Base-by-base conservation (phyloP, 2,888 invertebrate species). In the Lycia hirtaria region DNA sequence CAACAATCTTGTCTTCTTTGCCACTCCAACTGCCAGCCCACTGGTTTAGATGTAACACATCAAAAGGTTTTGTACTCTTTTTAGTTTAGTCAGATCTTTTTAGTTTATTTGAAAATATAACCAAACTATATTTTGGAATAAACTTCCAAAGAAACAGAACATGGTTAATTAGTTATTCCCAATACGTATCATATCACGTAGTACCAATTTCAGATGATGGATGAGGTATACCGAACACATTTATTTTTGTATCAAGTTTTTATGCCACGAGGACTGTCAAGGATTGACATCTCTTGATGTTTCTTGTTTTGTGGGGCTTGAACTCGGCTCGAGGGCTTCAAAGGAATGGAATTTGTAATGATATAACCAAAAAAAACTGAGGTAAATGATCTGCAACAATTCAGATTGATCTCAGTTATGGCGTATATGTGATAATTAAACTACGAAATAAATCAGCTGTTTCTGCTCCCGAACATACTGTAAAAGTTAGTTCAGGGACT, bases 181-280 rank as follows among this genome's bases (percentile, higher is more conserved):
- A 45, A 69, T 66, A 64, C 55, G 56, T 62, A n/a, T n/a, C n/a
- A n/a, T n/a, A n/a, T n/a, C n/a, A n/a, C n/a, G n/a, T n/a, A n/a
- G n/a, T n/a, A 60, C 56, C 64, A 59, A 68, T 62, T 67, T 68
- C 65, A 64, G 62, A 71, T 79, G 76, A 79, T 79, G 71, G 75
- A 79, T 76, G 72, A 65, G 61, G 66, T 71, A 67, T 69, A 68
- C 68, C 55, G 56, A 71, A 72, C 71, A 67, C 65, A 60, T 72
- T 76, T 75, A 64, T 76, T 74, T 62, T 66, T 70, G 65, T 55
- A 56, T 28, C 57, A 26, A 32, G 57, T 65, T 76, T 72, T 71
- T 72, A 57, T 55, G 38, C 26, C 12, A 24, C 30, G 24, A 30
- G 12, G 26, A 50, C 43, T 44, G 56, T 59, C 52, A 52, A 52